phyloP scores from a whole-genome alignment of 2,888 invertebrate species.

The Pogonocherus hispidulus region DNA sequence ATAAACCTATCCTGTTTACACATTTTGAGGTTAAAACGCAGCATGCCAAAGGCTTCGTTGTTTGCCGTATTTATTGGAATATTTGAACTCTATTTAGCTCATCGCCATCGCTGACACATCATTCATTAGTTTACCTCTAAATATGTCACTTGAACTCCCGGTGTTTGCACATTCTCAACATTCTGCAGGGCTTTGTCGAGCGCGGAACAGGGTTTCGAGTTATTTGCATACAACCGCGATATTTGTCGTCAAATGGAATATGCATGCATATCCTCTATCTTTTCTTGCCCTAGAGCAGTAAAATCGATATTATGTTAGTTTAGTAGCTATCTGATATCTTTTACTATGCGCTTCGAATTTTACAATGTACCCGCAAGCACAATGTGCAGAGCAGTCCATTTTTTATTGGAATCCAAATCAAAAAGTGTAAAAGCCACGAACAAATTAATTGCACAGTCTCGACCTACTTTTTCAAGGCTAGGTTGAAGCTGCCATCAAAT shows the following conservation, averaged over 20 bases:
- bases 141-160: background rate
- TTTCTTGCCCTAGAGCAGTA: too few relatives aligned
- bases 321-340: too few relatives aligned
- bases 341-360: too few relatives aligned
- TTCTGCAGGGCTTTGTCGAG: constrained; percentile 4
- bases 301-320: too few relatives aligned
- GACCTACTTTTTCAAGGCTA: too few relatives aligned
- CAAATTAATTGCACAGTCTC: too few relatives aligned
- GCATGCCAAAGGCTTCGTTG: background rate
- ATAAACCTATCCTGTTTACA: too few relatives aligned
- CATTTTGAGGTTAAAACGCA: background rate
- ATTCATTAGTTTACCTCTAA: constrained; percentile 1
- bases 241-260: constrained; percentile 1
- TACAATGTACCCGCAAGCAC: too few relatives aligned
- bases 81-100: background rate
- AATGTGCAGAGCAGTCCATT: too few relatives aligned
- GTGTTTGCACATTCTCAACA: background rate
- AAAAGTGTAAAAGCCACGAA: too few relatives aligned
- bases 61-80: background rate
- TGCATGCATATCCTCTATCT: background rate
- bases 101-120: background rate
- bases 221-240: constrained; percentile 1
- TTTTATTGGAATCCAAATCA: too few relatives aligned
- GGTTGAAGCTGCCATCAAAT: too few relatives aligned
- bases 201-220: background rate